Base-by-base conservation (phyloP, 1,140 invertebrate genomes). In the Lethocerus indicus region DNA sequence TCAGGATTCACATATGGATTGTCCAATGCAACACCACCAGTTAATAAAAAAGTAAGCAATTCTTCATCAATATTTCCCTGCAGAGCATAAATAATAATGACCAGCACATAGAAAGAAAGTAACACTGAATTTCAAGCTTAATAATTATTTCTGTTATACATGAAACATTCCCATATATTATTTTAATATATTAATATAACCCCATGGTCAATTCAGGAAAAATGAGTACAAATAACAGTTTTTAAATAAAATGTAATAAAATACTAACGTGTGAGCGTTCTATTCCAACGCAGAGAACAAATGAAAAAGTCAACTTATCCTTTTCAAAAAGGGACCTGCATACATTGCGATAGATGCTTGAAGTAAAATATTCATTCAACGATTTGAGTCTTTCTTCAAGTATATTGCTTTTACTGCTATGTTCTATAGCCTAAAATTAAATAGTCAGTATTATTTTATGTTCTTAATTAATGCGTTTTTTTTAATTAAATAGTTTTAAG, bases 251-350 rank as follows among this genome's bases (percentile, higher is more conserved):
- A 29, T 27, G 13, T 16, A 39, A 35, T 47, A n/a, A 47, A 49
- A 32, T 24, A 29, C 12, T 39, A 49, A 56, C 57, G 36, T 58
- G 35, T 12, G 54, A 53, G 37, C 45, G 23, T 32, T 53, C 42
- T n/a, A 60, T 60, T 54, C 56, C 57, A 9, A 84, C 67, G 29
- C 83, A 86, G 23, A 96, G 72, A 36, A 92, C 75, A 59, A 94
- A 79, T 3, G 89, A 90, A 64, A 94, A 94, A 51, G 94, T 80
- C 26, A 95, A 63, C 66, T 93, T 94, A 63, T 97, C 87, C 62
- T 92, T 91, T 63, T 91, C 87, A 64, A 95, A 95, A 1, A 97
- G 67, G 3, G 89, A 92, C 40, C 87, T 70, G 60, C 88, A 93
- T 3, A 95, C 81, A 61, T 92, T 93, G 59, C 77, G 76, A 63